Percentiles rank a stretch among this genome's conserved stretches.
Conservation (phyloP, 2,113 vertebrate species). For the Axis porcinus region DNA sequence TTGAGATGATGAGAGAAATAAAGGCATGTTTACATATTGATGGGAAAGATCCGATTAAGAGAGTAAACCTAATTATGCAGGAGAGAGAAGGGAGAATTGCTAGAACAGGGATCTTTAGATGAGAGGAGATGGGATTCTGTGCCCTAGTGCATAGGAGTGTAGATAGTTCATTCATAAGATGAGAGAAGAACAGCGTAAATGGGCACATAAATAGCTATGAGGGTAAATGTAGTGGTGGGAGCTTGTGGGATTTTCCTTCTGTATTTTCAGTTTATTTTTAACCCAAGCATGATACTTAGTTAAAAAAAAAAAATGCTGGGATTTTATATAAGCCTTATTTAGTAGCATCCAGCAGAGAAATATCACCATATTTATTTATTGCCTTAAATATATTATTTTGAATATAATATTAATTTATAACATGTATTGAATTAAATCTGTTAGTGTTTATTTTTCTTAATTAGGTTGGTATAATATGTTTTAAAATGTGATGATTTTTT, state of each 20-base stretch:
- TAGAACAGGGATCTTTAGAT: background rate
- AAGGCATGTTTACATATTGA: background rate
- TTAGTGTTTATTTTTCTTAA: conserved; percentile 19
- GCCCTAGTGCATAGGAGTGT: background rate
- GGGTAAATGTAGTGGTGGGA: background rate
- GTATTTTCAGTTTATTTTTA: background rate
- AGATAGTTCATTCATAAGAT: background rate
- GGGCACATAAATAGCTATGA: background rate
- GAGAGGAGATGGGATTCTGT: background rate
- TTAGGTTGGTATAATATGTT: background rate
- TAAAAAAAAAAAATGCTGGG: background rate
- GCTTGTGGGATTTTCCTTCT: background rate
- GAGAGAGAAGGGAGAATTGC: background rate
- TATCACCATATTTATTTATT: background rate
- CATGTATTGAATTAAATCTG: background rate
- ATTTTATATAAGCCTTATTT: background rate
- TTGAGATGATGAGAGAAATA: background rate
- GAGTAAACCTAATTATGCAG: background rate
- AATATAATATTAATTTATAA: background rate
- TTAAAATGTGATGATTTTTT: background rate
- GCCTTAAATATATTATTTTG: background rate
- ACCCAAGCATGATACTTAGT: background rate
- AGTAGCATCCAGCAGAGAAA: background rate
- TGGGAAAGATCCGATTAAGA: background rate
- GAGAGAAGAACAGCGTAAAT: background rate